Percentiles rank a stretch among this genome's conserved stretches.
Evolutionary conservation across 2,888 invertebrate species (phyloP).

Genomic region (Stenoptilia bipunctidactyla): DNA sequence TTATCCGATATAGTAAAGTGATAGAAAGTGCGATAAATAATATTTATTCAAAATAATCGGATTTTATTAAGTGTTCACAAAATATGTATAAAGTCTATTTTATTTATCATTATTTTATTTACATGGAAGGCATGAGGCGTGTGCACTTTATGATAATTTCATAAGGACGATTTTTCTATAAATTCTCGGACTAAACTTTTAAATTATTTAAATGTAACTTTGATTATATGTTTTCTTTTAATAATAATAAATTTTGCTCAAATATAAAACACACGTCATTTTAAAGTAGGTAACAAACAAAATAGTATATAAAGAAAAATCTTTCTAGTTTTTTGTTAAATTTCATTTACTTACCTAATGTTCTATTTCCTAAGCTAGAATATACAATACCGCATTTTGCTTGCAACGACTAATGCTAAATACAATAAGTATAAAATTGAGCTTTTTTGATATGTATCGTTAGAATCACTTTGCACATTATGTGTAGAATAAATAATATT

Average conservation of each 20-base stretch:
- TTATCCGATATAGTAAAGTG: conserved; percentile 5
- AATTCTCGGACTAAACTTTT: conserved; percentile 9
- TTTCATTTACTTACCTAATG: conserved; percentile 29
- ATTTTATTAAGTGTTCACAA: conserved; percentile 11
- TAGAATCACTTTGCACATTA: conserved; percentile 32
- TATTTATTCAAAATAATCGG: conserved; percentile 8
- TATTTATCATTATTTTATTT: conserved; percentile 30
- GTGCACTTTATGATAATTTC: conserved; percentile 26
- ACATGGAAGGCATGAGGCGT: conserved; percentile 61
- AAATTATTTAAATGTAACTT: conserved; percentile 10
- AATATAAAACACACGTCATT: conserved; percentile 19
- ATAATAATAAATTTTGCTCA: conserved; percentile 17
- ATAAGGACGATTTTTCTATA: conserved; percentile 19
- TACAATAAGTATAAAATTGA: conserved; percentile 67
- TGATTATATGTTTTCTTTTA: conserved; percentile 6
- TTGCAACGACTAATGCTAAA: conserved; percentile 62
- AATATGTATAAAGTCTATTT: conserved; percentile 10
- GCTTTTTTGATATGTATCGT: conserved; percentile 66
- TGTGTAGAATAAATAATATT: conserved; percentile 3
- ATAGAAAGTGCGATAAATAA: conserved; percentile 8
- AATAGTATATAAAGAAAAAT: conserved; percentile 31
- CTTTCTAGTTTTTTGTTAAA: conserved; percentile 29
- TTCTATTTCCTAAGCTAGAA: conserved; percentile 49
- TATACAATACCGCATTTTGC: conserved; percentile 39
- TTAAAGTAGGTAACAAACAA: conserved; percentile 24